phyloP scores from a whole-genome alignment of 1,140 invertebrate species.

The Caenorhabditis remanei region DNA sequence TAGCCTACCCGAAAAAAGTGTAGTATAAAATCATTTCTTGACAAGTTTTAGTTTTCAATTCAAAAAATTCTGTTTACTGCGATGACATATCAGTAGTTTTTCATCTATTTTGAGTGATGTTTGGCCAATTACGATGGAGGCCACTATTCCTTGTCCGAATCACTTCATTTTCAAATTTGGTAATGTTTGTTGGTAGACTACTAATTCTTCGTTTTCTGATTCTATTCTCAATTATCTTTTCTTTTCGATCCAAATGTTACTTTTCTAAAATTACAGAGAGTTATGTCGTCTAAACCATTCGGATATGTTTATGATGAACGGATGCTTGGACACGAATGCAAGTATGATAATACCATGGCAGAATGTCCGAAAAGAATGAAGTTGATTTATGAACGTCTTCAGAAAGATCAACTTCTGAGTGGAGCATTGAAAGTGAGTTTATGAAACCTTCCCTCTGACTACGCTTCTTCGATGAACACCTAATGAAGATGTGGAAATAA shows the following conservation, averaged over 20 bases:
- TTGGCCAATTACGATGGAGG: constrained; percentile 19
- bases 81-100: not conserved
- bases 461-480: too few species aligned
- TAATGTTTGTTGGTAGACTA: not conserved
- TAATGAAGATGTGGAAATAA: not conserved
- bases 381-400: constrained; percentile 66
- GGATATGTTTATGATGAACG: constrained; percentile 69
- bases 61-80: not conserved
- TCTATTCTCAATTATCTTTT: not conserved
- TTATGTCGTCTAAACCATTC: constrained; percentile 55
- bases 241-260: not conserved
- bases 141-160: not conserved
- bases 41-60: too few species aligned
- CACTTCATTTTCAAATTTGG: not conserved
- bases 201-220: not conserved
- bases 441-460: not conserved
- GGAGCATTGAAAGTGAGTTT: constrained; percentile 60
- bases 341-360: constrained; percentile 63
- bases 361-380: constrained; percentile 67
- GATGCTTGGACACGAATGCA: constrained; percentile 67
- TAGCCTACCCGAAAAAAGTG: too few species aligned
- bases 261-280: not conserved
- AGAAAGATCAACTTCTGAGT: constrained; percentile 61
- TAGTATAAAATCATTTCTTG: too few species aligned
- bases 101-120: not conserved